Conservation (phyloP, 2,797 vertebrate species). For the Buceros bicornis region DNA sequence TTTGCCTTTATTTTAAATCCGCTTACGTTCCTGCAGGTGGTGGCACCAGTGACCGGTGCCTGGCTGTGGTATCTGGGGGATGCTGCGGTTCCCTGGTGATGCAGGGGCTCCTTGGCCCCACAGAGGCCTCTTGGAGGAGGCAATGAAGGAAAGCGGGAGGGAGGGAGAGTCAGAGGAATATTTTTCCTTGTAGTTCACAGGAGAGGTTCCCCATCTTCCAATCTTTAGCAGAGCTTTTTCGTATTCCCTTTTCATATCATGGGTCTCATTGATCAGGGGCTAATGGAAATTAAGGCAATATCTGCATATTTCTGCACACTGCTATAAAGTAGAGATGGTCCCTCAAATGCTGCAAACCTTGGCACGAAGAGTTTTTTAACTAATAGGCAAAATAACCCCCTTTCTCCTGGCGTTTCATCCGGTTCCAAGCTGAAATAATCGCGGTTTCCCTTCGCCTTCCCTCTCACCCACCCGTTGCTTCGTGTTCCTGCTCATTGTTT, state of each 20-base stretch:
- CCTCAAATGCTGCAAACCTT: neutral
- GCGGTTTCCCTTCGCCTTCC: neutral
- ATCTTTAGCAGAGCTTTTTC: neutral
- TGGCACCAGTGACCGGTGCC: neutral
- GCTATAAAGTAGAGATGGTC: neutral
- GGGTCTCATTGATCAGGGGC: neutral
- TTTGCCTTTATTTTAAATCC: neutral
- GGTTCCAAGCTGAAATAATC: conserved; percentile 25
- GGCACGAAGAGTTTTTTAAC: neutral
- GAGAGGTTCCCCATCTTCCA: neutral
- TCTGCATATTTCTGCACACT: neutral
- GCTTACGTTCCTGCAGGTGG: neutral
- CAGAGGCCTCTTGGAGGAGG: neutral
- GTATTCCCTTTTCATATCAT: neutral
- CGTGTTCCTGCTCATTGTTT: conserved; percentile 51
- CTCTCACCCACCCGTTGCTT: conserved; percentile 43
- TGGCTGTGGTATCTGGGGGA: accelerated
- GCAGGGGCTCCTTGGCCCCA: neutral
- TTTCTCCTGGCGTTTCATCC: neutral
- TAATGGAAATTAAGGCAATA: neutral
- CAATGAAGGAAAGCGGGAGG: neutral
- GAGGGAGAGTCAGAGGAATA: neutral
- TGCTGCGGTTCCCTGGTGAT: neutral
- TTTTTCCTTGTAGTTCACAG: neutral
- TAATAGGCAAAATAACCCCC: neutral